These are phyloP conservation scores for Lacerta agilis DNA, from an alignment of 2,797 vertebrate species.

Conservation along the genomic window DNA sequence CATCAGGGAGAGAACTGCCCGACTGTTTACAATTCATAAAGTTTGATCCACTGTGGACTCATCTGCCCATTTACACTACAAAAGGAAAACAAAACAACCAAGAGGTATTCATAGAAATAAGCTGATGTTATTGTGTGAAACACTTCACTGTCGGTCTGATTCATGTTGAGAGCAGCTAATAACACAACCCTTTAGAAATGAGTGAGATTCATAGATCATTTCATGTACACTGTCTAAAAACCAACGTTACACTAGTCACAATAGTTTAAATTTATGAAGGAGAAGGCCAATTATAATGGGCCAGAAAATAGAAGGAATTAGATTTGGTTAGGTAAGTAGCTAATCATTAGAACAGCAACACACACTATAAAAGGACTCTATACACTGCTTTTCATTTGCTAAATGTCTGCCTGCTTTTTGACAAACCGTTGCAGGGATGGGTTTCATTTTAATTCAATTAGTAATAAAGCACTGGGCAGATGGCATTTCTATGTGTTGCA, in stretches of 20 bases:
- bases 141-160: neutral
- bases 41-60: neutral
- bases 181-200: neutral
- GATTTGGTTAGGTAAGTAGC: neutral
- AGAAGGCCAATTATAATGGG: neutral
- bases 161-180: neutral
- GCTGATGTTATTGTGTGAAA: neutral
- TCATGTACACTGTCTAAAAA: neutral
- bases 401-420: slow-evolving; percentile 37
- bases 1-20: neutral
- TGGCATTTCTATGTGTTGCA: slow-evolving; percentile 58
- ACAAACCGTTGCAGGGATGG: slow-evolving; percentile 20
- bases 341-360: neutral
- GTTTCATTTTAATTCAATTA: slow-evolving; percentile 71
- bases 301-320: neutral
- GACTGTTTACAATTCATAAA: no score
- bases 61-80: neutral
- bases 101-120: neutral
- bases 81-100: neutral
- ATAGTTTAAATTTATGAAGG: neutral
- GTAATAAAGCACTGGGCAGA: slow-evolving; percentile 43
- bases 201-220: neutral
- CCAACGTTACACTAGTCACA: neutral
- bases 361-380: neutral
- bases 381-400: slow-evolving; percentile 20